Base-by-base conservation (phyloP, 1,140 invertebrate species). In the Saxidomus purpurata region DNA sequence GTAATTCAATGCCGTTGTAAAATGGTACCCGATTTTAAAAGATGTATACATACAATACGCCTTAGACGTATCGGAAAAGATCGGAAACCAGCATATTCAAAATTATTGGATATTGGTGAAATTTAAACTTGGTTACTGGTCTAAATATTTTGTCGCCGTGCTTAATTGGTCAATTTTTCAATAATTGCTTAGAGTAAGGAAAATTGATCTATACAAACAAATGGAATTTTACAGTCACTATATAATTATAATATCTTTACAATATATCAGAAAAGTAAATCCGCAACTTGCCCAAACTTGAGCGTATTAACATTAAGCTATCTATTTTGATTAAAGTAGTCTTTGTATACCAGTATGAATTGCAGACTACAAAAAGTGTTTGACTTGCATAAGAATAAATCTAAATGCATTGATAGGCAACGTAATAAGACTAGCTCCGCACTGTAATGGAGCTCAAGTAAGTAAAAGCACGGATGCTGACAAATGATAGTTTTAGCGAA, bases 81-180 rank as follows among this genome's bases (percentile, higher is more conserved):
- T 4, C 40, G 19, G 25, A n/a, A 52, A 71, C 40, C 63, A 84
- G 61, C 63, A 13, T 40, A 3, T 61, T 67, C 81, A 63, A 84
- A 52, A 36, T n/a, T 49, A 47, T 52, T 67, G 25, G 28, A 13
- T 36, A 71, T 52, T 36, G 49, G 28, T 52, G 59, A 71, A 71
- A 71, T 71, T 84, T 22, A 67, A 43, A 63, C 22, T 61, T 82
- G 40, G 38, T 82, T n/a, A 82, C 55, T 40, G 61, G 34, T 82
- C 36, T n/a, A 82, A 43, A 49, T 76, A 76, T 76, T 76, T 47
- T 13, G 71, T 76, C 71, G 22, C 38, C 25, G 6, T 11, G 40
- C 49, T n/a, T 28, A 76, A 71, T 71, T 71, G 67, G 67, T 15
- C 40, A 76, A 76, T 76, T 47, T 76, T 40, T 76, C 40, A 76